Conservation (phyloP, 2,888 invertebrate species). For the Sycophila texana region DNA sequence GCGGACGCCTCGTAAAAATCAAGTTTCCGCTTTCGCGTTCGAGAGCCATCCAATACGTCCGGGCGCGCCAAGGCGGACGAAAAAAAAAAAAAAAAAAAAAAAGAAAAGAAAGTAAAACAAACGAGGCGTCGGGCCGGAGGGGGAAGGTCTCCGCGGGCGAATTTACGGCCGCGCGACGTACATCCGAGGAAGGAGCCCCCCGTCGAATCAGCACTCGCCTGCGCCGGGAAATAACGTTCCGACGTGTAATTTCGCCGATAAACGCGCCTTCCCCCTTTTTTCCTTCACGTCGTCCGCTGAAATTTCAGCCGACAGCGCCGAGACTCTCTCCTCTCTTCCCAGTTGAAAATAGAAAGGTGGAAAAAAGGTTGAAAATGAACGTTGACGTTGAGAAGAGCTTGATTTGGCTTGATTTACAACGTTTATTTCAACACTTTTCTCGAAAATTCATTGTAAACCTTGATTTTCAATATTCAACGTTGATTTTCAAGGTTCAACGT, state of each 20-base stretch:
- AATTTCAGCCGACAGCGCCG: no score
- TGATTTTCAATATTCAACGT: no score
- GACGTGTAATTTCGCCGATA: constrained; percentile 1
- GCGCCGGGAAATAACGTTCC: constrained; percentile 1
- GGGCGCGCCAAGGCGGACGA: constrained; percentile 4
- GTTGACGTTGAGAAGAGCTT: no score
- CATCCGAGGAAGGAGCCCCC: neutral
- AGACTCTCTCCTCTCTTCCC: no score
- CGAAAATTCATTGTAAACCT: no score
- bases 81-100: neutral
- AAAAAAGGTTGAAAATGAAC: no score
- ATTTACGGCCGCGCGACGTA: neutral
- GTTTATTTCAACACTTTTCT: no score
- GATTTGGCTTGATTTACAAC: no score
- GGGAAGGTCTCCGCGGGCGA: neutral
- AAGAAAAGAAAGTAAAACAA: neutral
- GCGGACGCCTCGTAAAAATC: constrained; percentile 35
- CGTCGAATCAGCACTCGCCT: neutral
- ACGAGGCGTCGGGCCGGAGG: neutral
- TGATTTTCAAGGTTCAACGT: no score
- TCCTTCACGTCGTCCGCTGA: no score
- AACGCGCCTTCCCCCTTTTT: neutral
- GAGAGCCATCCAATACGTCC: constrained; percentile 3
- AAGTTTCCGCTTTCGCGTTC: constrained; percentile 8
- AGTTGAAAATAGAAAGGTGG: no score